phyloP scores from a whole-genome alignment of 2,888 invertebrate species.

The Trichogramma evanescens region DNA sequence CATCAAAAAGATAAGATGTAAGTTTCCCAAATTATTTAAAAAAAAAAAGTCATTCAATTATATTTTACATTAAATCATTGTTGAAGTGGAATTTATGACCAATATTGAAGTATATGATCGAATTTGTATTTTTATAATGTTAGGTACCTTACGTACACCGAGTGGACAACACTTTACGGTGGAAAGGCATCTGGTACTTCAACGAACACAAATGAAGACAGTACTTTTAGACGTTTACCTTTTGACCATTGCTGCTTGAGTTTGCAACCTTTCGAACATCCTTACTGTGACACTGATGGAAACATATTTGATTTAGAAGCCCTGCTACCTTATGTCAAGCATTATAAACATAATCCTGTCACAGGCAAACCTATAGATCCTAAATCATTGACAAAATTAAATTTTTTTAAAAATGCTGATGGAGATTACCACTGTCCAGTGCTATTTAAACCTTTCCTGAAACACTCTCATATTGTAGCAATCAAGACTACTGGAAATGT shows the following conservation, averaged over 20 bases:
- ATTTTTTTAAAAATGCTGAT: conserved; percentile 79
- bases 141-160: conserved; percentile 80
- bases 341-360: conserved; percentile 88
- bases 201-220: conserved; percentile 64
- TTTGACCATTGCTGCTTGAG: conserved; percentile 89
- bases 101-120: background rate
- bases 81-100: background rate
- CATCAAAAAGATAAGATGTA: conserved; percentile 93
- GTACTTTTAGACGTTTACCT: conserved; percentile 84
- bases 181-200: conserved; percentile 67
- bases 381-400: conserved; percentile 76
- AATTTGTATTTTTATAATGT: conserved; percentile 20
- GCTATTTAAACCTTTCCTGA: conserved; percentile 84
- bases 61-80: background rate
- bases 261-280: conserved; percentile 84
- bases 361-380: conserved; percentile 82
- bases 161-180: conserved; percentile 85
- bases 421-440: conserved; percentile 89
- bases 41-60: background rate
- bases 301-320: conserved; percentile 89
- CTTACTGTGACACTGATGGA: conserved; percentile 84
- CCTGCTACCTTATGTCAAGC: conserved; percentile 78
- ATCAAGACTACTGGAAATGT: conserved; percentile 91
- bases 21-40: conserved; percentile 17
- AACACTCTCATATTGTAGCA: conserved; percentile 89